These are phyloP conservation scores for Psilopogon haemacephalus DNA, from an alignment of 2,113 vertebrate genomes.

Conservation along the genomic window DNA sequence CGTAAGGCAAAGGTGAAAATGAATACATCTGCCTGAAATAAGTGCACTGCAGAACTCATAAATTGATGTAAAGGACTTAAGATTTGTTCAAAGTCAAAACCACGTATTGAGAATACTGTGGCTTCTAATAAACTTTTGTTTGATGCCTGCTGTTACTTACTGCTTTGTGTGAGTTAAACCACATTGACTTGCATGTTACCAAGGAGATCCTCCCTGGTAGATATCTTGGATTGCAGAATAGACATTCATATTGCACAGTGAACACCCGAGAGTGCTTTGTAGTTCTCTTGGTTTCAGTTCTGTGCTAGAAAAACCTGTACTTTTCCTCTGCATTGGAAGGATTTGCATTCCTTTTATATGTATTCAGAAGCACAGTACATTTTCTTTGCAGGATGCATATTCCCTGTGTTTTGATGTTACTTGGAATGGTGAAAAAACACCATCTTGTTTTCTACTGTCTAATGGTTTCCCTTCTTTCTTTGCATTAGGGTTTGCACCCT, in stretches of 20 bases:
- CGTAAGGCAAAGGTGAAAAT: not conserved
- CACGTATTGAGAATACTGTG: not conserved
- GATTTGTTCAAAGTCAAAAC: not conserved
- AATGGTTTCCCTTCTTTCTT: not conserved
- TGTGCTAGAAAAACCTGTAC: slow-evolving; percentile 80
- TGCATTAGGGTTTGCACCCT: slow-evolving; percentile 90
- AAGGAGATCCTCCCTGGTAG: not conserved
- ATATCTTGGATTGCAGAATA: not conserved
- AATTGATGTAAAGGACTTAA: not conserved
- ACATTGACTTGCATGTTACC: rapidly evolving
- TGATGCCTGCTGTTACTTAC: not conserved
- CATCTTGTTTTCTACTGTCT: rapidly evolving
- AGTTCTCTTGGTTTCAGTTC: slow-evolving; percentile 76
- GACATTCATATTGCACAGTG: slow-evolving; percentile 48
- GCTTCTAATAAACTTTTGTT: not conserved
- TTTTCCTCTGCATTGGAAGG: slow-evolving; percentile 82
- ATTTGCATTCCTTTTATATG: slow-evolving; percentile 72
- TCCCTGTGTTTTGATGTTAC: rapidly evolving
- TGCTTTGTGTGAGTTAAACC: not conserved
- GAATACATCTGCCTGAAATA: not conserved
- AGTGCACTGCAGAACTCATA: not conserved
- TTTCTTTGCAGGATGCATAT: not conserved
- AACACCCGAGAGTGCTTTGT: slow-evolving; percentile 80
- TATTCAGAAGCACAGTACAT: slow-evolving; percentile 84
- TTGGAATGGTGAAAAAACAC: not conserved